Conservation (phyloP, 2,113 vertebrate genomes). For the Pantherophis guttatus region DNA sequence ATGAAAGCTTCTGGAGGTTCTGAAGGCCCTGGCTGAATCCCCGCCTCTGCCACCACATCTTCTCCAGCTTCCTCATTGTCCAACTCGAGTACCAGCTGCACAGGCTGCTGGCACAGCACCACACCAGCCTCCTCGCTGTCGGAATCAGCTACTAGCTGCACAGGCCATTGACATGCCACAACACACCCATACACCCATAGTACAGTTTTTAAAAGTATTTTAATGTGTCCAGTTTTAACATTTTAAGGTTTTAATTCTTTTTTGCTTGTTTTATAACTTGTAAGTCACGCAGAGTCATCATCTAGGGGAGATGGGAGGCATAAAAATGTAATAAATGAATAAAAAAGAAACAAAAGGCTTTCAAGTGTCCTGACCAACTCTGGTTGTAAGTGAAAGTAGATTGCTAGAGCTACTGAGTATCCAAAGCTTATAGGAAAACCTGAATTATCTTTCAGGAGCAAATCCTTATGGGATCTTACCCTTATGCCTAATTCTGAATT, state of each 20-base stretch:
- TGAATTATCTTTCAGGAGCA: neutral
- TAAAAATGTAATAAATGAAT: neutral
- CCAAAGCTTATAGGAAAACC: neutral
- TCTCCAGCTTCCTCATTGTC: too few species aligned
- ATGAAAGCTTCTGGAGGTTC: too few species aligned
- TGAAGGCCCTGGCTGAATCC: too few species aligned
- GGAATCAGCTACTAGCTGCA: too few species aligned
- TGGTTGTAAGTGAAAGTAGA: neutral
- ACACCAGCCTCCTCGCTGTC: too few species aligned
- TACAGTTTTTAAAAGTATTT: neutral
- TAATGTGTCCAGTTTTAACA: neutral
- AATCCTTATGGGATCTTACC: neutral
- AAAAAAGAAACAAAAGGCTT: neutral
- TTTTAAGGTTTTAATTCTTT: neutral
- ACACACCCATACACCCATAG: neutral
- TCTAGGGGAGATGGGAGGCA: neutral
- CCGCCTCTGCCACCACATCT: too few species aligned
- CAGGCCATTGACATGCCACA: too few species aligned
- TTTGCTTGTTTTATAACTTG: neutral
- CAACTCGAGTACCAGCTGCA: too few species aligned
- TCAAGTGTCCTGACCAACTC: neutral
- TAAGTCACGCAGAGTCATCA: neutral
- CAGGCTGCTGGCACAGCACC: too few species aligned
- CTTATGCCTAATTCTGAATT: neutral
- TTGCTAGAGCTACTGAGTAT: neutral